Conservation (phyloP, 1,140 invertebrate species). For the Nixonia krombeini region DNA sequence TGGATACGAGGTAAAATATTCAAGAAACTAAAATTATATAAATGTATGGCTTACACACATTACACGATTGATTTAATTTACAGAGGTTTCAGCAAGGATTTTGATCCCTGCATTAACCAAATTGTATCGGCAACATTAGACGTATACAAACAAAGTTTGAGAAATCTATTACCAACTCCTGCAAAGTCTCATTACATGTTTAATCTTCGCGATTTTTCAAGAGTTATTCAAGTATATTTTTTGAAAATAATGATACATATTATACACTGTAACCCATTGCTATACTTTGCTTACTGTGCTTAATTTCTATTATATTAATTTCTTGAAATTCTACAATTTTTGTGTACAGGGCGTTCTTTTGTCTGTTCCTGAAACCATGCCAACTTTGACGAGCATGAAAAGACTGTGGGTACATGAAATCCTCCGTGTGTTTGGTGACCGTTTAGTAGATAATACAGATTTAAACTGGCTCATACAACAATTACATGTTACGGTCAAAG, state of each 20-base stretch:
- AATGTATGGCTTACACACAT: no score
- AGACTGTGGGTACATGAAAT: constrained; percentile 96
- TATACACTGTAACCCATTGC: constrained; percentile 7
- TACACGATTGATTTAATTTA: constrained; percentile 22
- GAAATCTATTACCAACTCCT: constrained; percentile 89
- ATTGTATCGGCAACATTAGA: constrained; percentile 88
- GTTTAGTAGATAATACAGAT: constrained; percentile 87
- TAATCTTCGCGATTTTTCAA: constrained; percentile 94
- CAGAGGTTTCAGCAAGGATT: constrained; percentile 95
- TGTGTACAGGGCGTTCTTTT: constrained; percentile 85
- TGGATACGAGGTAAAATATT: constrained; percentile 84
- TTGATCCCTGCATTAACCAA: constrained; percentile 93
- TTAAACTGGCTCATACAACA: constrained; percentile 85
- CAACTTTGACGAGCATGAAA: constrained; percentile 90
- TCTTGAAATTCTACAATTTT: constrained; percentile 13
- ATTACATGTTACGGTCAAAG: constrained; percentile 75
- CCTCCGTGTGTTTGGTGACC: constrained; percentile 93
- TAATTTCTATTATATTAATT: no score
- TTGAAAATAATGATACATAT: no score
- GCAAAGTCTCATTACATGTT: constrained; percentile 95
- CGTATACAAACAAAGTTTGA: constrained; percentile 88
- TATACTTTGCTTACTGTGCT: no score
- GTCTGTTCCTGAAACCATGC: constrained; percentile 93
- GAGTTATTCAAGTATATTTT: constrained; percentile 83
- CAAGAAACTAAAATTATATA: no score